Evolutionary conservation across 2,113 vertebrate genomes (phyloP).

Genomic region (Prietella phreatophila): DNA sequence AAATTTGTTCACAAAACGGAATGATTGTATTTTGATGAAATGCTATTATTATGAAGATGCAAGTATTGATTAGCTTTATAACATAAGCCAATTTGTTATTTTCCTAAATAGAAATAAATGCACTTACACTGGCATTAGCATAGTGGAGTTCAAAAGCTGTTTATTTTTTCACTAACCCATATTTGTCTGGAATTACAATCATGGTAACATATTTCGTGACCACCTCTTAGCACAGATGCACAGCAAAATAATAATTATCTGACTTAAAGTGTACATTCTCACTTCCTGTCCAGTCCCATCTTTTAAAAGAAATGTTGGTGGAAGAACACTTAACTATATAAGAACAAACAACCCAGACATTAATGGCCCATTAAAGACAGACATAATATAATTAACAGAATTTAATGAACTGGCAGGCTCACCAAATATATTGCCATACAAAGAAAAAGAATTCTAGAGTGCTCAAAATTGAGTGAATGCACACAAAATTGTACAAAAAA

Average conservation of each 20-base stretch:
- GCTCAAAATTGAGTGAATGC: background rate
- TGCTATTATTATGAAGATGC: background rate
- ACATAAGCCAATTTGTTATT: background rate
- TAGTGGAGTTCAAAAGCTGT: background rate
- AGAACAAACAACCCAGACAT: background rate
- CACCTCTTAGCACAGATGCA: background rate
- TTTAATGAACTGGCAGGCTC: background rate
- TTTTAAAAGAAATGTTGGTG: background rate
- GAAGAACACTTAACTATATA: background rate
- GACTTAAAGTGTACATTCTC: background rate
- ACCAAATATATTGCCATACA: background rate
- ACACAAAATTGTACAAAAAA: background rate
- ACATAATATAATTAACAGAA: slow-evolving; percentile 2
- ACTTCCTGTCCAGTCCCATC: background rate
- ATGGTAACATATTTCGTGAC: background rate
- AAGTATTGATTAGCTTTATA: background rate
- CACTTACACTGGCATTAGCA: background rate
- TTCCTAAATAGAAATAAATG: background rate
- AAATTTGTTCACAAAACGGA: background rate
- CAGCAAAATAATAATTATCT: background rate
- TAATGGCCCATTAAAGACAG: background rate
- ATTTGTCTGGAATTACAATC: background rate
- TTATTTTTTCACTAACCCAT: background rate
- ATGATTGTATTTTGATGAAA: background rate
- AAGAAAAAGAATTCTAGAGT: background rate